Conservation (phyloP, 2,888 invertebrate species). For the Galerucella calmariensis region DNA sequence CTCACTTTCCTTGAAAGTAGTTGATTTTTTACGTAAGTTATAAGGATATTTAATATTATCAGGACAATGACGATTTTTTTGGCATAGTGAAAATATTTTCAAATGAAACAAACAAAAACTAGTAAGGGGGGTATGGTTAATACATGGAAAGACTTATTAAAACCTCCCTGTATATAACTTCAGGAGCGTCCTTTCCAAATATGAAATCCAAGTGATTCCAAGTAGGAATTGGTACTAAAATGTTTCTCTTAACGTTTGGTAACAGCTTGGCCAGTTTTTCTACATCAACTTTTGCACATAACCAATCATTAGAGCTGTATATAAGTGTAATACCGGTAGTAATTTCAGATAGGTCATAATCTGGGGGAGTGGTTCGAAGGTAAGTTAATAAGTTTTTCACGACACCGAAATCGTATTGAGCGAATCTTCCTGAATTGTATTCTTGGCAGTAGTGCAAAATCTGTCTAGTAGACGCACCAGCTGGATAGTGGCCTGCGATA, state of each 20-base stretch:
- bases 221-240: constrained; percentile 52
- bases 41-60: too few species aligned
- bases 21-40: too few species aligned
- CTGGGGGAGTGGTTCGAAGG: constrained; percentile 62
- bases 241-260: constrained; percentile 50
- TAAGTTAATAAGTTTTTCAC: constrained; percentile 44
- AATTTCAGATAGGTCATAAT: constrained; percentile 62
- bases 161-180: not conserved
- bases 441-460: constrained; percentile 70
- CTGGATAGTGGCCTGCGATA: constrained; percentile 51
- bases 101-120: too few species aligned
- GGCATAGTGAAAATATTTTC: too few species aligned
- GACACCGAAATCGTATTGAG: constrained; percentile 70
- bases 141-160: not conserved
- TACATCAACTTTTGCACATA: constrained; percentile 61
- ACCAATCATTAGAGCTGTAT: constrained; percentile 66
- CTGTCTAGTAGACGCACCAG: constrained; percentile 70
- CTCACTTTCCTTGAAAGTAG: too few species aligned
- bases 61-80: too few species aligned
- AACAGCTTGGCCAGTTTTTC: constrained; percentile 56
- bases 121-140: too few species aligned
- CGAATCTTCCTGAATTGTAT: constrained; percentile 55
- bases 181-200: constrained; percentile 56
- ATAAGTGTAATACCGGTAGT: constrained; percentile 64
- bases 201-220: constrained; percentile 61